Percentiles rank a stretch among this genome's conserved stretches.
phyloP scores from a whole-genome alignment of 2,797 vertebrate species.

The Tragelaphus eurycerus region DNA sequence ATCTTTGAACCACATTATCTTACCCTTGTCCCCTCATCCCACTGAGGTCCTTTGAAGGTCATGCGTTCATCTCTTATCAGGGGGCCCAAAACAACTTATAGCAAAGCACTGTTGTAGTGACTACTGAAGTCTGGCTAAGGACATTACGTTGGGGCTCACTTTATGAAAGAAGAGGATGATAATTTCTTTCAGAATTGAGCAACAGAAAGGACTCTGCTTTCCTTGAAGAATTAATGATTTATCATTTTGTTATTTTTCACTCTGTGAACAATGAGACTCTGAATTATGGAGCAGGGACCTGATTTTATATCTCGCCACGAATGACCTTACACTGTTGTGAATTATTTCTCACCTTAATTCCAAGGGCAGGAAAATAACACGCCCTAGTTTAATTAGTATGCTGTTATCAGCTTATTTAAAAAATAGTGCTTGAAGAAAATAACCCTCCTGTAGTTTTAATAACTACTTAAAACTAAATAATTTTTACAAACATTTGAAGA shows the following conservation, averaged over 20 bases:
- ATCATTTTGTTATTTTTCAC: neutral
- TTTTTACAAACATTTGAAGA: neutral
- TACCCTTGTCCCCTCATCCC: neutral
- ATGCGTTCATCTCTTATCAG: neutral
- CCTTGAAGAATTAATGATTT: neutral
- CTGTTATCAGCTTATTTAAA: neutral
- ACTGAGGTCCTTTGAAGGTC: too few relatives aligned
- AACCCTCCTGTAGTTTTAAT: neutral
- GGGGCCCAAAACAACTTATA: neutral
- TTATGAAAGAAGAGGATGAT: neutral
- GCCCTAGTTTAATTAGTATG: neutral
- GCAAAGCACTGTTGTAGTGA: neutral
- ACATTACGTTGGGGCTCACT: neutral
- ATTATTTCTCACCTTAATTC: neutral
- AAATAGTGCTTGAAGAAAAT: conserved; percentile 2
- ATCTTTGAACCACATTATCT: neutral
- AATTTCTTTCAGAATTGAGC: neutral
- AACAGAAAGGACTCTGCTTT: neutral
- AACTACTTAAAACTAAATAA: neutral
- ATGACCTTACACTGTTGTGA: neutral
- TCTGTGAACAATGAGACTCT: neutral
- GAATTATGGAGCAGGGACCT: neutral
- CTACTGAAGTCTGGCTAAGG: neutral
- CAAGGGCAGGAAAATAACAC: neutral
- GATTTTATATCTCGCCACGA: neutral